Percentiles rank a stretch among this genome's conserved stretches.
phyloP scores from a whole-genome alignment of 2,113 vertebrate genomes.

The Neoarius graeffei region DNA sequence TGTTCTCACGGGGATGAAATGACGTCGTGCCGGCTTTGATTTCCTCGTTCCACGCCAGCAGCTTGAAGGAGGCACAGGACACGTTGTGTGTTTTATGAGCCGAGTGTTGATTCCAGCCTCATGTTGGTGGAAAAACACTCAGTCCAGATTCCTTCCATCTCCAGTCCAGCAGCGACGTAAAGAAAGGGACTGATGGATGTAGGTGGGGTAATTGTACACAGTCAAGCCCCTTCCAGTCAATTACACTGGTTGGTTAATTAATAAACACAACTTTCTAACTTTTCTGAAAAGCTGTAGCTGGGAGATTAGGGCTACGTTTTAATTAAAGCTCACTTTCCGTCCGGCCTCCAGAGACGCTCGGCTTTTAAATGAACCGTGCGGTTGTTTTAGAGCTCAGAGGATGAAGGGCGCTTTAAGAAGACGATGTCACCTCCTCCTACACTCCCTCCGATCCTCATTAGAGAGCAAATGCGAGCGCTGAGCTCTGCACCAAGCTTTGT shows the following conservation, averaged over 20 bases:
- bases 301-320: constrained; percentile 54
- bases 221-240: constrained; percentile 32
- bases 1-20: not conserved
- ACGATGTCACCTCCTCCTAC: not conserved
- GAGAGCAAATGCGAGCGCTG: constrained; percentile 31
- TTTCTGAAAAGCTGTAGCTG: constrained; percentile 35
- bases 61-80: not conserved
- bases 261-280: constrained; percentile 50
- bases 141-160: not conserved
- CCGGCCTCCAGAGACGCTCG: constrained; percentile 16
- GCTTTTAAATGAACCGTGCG: constrained; percentile 30
- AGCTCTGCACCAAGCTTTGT: constrained; percentile 40
- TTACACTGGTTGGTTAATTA: constrained; percentile 41
- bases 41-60: not conserved
- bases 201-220: constrained; percentile 11
- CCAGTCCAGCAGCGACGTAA: not conserved
- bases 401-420: constrained; percentile 27
- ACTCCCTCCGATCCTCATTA: constrained; percentile 40
- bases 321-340: constrained; percentile 54
- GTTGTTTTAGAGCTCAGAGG: constrained; percentile 30
- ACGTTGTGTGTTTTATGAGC: not conserved
- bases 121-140: not conserved
- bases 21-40: not conserved
- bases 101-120: not conserved
- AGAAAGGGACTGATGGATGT: not conserved